A percentile compares a stretch with the other conserved stretches of the same genome.
phyloP scores from a whole-genome alignment of 2,113 vertebrate genomes.

The Vulpes lagopus region DNA sequence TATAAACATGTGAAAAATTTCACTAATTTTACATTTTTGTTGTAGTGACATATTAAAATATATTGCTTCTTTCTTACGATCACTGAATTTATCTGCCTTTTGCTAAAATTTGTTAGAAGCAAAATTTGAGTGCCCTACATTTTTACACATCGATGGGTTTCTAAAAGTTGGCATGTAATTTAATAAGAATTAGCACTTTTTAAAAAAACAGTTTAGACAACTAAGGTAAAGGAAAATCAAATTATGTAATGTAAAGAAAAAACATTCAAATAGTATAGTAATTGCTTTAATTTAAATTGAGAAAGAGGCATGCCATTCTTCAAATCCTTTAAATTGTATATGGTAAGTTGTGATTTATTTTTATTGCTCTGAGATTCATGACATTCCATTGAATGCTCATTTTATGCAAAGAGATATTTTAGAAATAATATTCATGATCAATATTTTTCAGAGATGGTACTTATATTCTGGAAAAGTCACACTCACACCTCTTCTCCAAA shows the following conservation, averaged over 20 bases:
- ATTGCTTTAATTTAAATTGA: not conserved
- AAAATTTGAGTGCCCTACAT: not conserved
- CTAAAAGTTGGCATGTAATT: not conserved
- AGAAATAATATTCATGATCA: not conserved
- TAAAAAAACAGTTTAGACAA: not conserved
- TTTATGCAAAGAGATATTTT: not conserved
- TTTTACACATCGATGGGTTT: not conserved
- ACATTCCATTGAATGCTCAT: not conserved
- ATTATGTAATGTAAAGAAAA: not conserved
- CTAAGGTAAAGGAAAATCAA: not conserved
- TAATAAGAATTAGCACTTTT: not conserved
- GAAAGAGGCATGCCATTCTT: not conserved
- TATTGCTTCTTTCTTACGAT: not conserved
- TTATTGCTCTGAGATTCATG: not conserved
- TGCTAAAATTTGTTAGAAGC: not conserved
- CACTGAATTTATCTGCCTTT: not conserved
- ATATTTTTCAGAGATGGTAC: not conserved
- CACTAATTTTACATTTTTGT: not conserved
- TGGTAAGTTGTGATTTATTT: not conserved
- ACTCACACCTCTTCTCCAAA: fast-evolving
- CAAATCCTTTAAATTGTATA: not conserved
- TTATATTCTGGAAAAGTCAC: not conserved
- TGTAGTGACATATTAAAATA: not conserved
- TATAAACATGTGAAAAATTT: not conserved
- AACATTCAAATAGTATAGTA: not conserved